Conservation (phyloP, 2,113 vertebrate genomes). For the Caranx melampygus region DNA sequence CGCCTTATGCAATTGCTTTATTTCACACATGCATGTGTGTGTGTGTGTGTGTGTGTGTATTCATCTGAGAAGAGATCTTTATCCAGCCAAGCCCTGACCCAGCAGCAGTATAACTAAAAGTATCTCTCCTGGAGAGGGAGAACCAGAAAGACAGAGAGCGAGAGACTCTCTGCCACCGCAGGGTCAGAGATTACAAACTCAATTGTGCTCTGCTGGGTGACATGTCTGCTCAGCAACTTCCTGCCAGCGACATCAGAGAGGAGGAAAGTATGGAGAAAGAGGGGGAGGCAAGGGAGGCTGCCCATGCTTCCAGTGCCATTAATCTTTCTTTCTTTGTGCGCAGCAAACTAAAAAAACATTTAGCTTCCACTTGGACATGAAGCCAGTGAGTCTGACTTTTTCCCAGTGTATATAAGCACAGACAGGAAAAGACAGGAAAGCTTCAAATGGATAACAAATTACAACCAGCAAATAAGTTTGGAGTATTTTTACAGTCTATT, state of each 20-base stretch:
- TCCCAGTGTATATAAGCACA: not conserved
- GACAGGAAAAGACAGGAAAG: not conserved
- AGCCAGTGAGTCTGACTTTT: slow-evolving; percentile 1
- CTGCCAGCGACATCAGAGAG: slow-evolving; percentile 66
- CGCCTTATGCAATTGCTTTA: slow-evolving; percentile 50
- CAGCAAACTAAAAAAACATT: slow-evolving; percentile 25
- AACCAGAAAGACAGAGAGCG: slow-evolving; percentile 46
- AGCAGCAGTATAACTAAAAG: slow-evolving; percentile 58
- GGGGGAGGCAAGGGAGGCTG: slow-evolving; percentile 39
- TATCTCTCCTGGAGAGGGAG: slow-evolving; percentile 66
- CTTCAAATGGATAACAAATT: not conserved
- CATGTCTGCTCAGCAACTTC: slow-evolving; percentile 75
- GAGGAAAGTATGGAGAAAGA: slow-evolving; percentile 59
- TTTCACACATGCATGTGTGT: slow-evolving; percentile 53
- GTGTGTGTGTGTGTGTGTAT: slow-evolving; percentile 43
- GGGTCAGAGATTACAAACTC: slow-evolving; percentile 79
- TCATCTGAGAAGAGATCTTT: slow-evolving; percentile 66
- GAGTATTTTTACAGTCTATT: not conserved
- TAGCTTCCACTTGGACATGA: slow-evolving; percentile 5
- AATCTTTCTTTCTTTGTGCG: slow-evolving; percentile 62
- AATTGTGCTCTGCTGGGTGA: slow-evolving; percentile 72
- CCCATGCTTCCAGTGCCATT: slow-evolving; percentile 58
- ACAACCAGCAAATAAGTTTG: not conserved
- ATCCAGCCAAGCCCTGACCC: slow-evolving; percentile 62
- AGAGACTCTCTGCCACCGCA: slow-evolving; percentile 65